Evolutionary conservation across 2,113 vertebrate species (phyloP).

Genomic region (Rhabdornis inornatus): DNA sequence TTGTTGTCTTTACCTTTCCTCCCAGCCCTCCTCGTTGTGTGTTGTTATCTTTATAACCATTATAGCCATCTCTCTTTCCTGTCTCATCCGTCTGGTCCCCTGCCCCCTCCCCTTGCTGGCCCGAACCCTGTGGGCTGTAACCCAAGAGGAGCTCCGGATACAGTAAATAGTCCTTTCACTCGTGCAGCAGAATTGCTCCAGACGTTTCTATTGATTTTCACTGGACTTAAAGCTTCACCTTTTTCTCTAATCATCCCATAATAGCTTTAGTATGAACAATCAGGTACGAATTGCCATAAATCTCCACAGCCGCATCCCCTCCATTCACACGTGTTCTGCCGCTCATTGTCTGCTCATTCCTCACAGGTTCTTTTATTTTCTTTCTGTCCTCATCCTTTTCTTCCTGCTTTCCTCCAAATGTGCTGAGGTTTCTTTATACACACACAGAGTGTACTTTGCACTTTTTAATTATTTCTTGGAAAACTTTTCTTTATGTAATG

Average conservation of each 20-base stretch:
- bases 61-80: background rate
- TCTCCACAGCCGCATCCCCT: constrained; percentile 82
- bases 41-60: background rate
- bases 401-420: background rate
- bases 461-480: background rate
- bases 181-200: constrained; percentile 92
- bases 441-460: background rate
- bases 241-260: constrained; percentile 99
- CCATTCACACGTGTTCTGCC: constrained; percentile 7
- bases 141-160: constrained; percentile 72
- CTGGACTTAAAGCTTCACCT: constrained; percentile 99
- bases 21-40: background rate
- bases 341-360: constrained; percentile 70
- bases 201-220: constrained; percentile 99
- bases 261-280: constrained; percentile 99
- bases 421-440: background rate
- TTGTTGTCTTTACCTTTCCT: background rate
- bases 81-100: background rate
- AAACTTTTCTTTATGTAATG: background rate
- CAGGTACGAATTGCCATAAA: constrained; percentile 98
- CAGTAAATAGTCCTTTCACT: constrained; percentile 84
- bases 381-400: constrained; percentile 18
- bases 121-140: constrained; percentile 37
- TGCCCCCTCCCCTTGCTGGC: background rate
- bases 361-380: constrained; percentile 45